Evolutionary conservation across 30 jellyfish, hydroid and myxozoan species (phyloP), one percentile per base, ranked within the genome.

Genomic region (Aurelia sp.): DNA sequence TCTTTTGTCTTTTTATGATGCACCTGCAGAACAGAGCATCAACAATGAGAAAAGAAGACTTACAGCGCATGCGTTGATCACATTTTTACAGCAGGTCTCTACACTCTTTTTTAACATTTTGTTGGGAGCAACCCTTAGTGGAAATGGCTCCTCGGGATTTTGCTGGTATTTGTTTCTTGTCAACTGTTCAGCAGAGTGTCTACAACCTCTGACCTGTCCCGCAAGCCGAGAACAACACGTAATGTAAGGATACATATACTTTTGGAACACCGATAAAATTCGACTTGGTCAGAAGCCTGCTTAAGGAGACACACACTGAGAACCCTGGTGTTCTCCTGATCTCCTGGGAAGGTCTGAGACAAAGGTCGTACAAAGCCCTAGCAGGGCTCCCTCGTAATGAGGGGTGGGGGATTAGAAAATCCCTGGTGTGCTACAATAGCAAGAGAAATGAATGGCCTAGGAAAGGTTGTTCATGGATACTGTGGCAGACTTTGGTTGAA

Each of bases 271-370:
- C 55, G 0, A 0, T 1, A 0, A 44, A 1, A 44, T 44, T 5
- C 15, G 79, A 81, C 85, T 67, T 88, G 96, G 96, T 88, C 53
- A 65, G 87, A 88, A 88, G 96, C 96, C 85, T 69, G 89, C 91
- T 78, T 88, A 88, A 78, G 96, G 96, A 88, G 96, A 52, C 1
- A 88, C 96, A 72, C 47, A 71, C 90, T 10, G 88, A 48, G 68
- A 38, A 88, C 69, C 96, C 7, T 15, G 11, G 91, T 47, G 59
- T 84, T 58, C 79, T 40, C 89, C 3, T 4, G 0, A 44, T 71
- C 96, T 88, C 96, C 96, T 78, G 96, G 96, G 96, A 88, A 88
- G 96, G 96, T 88, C 96, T 88, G 96, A 88, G 96, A 88, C 96
- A 71, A 70, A 77, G 96, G 96, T 64, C 90, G 20, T 15, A 5